Percentiles rank a stretch among this genome's conserved stretches.
phyloP scores from a whole-genome alignment of 1,140 invertebrate genomes.

The Heliconius melpomene region DNA sequence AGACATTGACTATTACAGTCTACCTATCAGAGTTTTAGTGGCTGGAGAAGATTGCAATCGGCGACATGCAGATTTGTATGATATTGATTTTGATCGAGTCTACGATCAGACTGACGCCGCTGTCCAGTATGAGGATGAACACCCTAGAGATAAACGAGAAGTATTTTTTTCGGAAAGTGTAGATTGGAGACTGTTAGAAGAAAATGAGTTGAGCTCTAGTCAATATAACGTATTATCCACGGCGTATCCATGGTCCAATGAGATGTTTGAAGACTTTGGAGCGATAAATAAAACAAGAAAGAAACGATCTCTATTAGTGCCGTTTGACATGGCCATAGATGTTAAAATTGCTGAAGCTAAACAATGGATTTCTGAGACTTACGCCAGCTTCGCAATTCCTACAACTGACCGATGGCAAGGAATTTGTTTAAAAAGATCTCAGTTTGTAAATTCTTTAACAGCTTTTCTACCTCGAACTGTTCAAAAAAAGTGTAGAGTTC shows the following conservation, averaged over 20 bases:
- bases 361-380: conserved; percentile 91
- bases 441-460: conserved; percentile 88
- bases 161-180: conserved; percentile 61
- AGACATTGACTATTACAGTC: conserved; percentile 91
- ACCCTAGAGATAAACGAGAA: conserved; percentile 73
- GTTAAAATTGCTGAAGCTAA: conserved; percentile 86
- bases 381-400: conserved; percentile 91
- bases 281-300: conserved; percentile 78
- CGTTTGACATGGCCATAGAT: conserved; percentile 81
- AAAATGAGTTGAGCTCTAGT: conserved; percentile 72
- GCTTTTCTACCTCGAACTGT: conserved; percentile 89
- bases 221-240: conserved; percentile 74
- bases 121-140: conserved; percentile 70
- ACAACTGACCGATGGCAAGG: conserved; percentile 89
- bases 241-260: conserved; percentile 75
- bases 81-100: conserved; percentile 80
- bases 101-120: conserved; percentile 76
- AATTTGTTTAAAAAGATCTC: conserved; percentile 89
- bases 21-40: conserved; percentile 89
- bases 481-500: conserved; percentile 86
- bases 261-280: conserved; percentile 82
- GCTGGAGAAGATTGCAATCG: conserved; percentile 86
- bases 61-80: conserved; percentile 69
- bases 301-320: conserved; percentile 71
- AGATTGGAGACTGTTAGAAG: conserved; percentile 77